Base-by-base conservation (phyloP, 2,113 vertebrate species). In the Chionis minor region DNA sequence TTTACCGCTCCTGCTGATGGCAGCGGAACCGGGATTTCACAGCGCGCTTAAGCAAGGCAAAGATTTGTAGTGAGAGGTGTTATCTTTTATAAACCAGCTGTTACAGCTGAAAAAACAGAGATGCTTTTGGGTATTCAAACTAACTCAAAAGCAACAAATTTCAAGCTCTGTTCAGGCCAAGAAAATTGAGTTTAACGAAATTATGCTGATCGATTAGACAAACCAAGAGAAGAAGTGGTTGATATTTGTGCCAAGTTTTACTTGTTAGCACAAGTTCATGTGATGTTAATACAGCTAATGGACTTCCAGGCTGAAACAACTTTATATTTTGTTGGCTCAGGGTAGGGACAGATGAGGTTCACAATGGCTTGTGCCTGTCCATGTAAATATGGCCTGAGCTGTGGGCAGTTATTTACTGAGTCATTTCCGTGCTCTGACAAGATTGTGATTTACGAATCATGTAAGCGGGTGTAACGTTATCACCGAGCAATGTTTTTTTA, bases 401-500 rank as follows among this genome's bases (percentile, higher is more conserved):
- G 82, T 40, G 86, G 92, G 88, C 92, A 92, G 86, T 38, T 44
- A 24, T 26, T 32, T 32, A 15, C 67, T 93, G n/a, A 87, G 65
- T 96, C 95, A 95, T 38, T 94, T 94, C 97, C 73, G 33, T 27
- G 94, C 92, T 52, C 84, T 90, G 90, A 70, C 74, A 54, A 0
- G 18, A 11, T 5, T 4, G 2, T 7, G 15, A 80, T 49, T 55
- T 8, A 12, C 32, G 51, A 15, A 42, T 23, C 73, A 11, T 4
- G 2, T 8, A 14, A n/a, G 83, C 1, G 61, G 86, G 38, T 26
- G 2, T 33, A 71, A 65, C 6, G 75, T 84, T 95, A 84, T 87
- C 92, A 35, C 40, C 61, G 26, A 13, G 52, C 86, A 10, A 4
- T 3, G 72, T 58, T 62, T 86, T 80, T 87, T 82, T 56, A 87